A percentile compares a stretch with the other conserved stretches of the same genome.
phyloP scores from a whole-genome alignment of 2,113 vertebrate species.

The Macquaria australasica region DNA sequence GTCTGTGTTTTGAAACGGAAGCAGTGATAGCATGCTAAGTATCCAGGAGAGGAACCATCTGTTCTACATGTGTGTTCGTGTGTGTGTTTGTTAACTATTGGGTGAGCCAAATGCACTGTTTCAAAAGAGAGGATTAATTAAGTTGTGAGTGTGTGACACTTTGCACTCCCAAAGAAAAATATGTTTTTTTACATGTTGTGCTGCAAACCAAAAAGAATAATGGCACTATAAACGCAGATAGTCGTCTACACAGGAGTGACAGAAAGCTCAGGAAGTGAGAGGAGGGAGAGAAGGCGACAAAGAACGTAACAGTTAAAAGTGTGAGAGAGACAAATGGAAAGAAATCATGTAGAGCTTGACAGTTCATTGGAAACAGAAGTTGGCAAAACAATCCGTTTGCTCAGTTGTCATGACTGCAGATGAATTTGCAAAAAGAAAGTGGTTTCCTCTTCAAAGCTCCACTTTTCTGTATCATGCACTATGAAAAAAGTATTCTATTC shows the following conservation, averaged over 20 bases:
- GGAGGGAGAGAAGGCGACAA: too few relatives aligned
- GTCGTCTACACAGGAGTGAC: background rate
- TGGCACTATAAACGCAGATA: background rate
- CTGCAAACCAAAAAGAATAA: background rate
- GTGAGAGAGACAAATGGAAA: background rate
- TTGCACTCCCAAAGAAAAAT: background rate
- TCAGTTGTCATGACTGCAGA: background rate
- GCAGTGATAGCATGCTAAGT: conserved; percentile 17
- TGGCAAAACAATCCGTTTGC: background rate
- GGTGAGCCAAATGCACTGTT: background rate
- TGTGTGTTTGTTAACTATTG: background rate
- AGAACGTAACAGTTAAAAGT: background rate
- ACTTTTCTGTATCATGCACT: too few relatives aligned
- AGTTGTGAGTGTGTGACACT: background rate
- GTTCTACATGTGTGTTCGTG: background rate
- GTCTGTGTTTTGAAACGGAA: conserved; percentile 32
- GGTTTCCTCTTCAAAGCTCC: background rate
- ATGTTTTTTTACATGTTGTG: background rate
- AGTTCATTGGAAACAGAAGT: background rate
- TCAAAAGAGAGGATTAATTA: conserved; percentile 33
- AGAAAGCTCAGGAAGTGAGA: background rate
- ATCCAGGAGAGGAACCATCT: conserved; percentile 53
- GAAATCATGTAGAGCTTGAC: too few relatives aligned
- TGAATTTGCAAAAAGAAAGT: background rate
- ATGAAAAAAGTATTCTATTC: background rate